phyloP scores from a whole-genome alignment of 2,797 vertebrate genomes.

The Artibeus jamaicensis region DNA sequence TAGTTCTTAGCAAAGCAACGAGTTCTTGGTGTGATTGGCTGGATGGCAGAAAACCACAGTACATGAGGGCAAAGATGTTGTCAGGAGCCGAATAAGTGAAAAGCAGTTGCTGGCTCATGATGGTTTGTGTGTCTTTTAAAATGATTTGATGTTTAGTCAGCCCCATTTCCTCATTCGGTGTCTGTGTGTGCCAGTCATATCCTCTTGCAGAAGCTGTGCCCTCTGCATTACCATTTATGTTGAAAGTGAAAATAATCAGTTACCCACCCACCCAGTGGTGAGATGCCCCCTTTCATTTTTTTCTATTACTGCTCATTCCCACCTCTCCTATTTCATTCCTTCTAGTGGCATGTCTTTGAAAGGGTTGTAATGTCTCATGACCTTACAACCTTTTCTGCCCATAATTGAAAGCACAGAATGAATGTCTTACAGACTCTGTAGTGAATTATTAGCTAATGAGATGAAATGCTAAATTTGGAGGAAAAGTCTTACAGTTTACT shows the following conservation, averaged over 20 bases:
- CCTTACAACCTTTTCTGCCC: background rate
- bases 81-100: background rate
- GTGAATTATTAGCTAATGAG: background rate
- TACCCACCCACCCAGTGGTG: background rate
- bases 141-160: background rate
- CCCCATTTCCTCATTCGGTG: background rate
- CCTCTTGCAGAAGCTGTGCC: background rate
- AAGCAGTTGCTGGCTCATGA: background rate
- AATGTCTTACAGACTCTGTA: background rate
- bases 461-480: background rate
- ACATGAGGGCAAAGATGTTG: background rate
- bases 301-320: background rate
- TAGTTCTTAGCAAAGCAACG: background rate
- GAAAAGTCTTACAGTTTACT: background rate
- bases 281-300: background rate
- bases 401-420: background rate
- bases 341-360: background rate
- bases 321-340: background rate
- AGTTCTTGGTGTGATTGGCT: background rate
- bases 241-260: background rate
- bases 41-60: background rate
- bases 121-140: background rate
- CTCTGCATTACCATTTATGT: background rate
- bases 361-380: background rate
- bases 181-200: background rate